These are phyloP conservation scores for Amyelois transitella DNA, from an alignment of 1,140 invertebrate genomes.

Conservation along the genomic window DNA sequence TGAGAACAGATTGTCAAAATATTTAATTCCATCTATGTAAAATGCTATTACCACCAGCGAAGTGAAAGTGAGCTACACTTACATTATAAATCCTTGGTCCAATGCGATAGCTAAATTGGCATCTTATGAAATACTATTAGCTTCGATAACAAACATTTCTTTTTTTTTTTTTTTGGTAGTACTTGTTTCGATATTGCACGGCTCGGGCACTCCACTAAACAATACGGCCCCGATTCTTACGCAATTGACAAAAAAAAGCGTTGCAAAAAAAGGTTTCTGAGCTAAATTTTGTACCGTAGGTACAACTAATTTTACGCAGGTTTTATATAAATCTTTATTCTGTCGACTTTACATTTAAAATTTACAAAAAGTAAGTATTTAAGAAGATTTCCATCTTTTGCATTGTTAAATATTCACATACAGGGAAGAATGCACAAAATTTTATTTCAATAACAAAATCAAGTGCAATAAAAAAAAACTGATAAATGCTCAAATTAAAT, in stretches of 20 bases:
- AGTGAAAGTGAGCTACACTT: conserved; percentile 63
- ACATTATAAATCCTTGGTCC: conserved; percentile 61
- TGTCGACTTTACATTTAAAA: no score
- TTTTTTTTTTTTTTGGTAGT: conserved; percentile 25
- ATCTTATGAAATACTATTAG: conserved; percentile 56
- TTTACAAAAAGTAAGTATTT: no score
- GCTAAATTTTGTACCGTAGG: no score
- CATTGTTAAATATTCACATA: no score
- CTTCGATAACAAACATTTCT: conserved; percentile 31
- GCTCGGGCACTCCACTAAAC: conserved; percentile 15
- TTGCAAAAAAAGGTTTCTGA: no score
- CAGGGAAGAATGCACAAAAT: no score
- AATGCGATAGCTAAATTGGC: conserved; percentile 63
- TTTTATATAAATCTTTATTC: no score
- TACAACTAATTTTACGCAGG: no score
- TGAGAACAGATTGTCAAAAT: conserved; percentile 54
- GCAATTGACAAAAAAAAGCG: conserved; percentile 1
- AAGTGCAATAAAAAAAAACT: no score
- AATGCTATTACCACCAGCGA: conserved; percentile 56
- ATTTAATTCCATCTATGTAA: conserved; percentile 48
- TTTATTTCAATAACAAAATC: no score
- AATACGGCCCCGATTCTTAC: background rate
- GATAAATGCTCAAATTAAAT: no score
- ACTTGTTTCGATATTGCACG: conserved; percentile 37
- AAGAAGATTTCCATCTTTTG: no score